A percentile compares a stretch with the other conserved stretches of the same genome.
Evolutionary conservation across 2,888 invertebrate species (phyloP).

Genomic region (Drosophila borealis): DNA sequence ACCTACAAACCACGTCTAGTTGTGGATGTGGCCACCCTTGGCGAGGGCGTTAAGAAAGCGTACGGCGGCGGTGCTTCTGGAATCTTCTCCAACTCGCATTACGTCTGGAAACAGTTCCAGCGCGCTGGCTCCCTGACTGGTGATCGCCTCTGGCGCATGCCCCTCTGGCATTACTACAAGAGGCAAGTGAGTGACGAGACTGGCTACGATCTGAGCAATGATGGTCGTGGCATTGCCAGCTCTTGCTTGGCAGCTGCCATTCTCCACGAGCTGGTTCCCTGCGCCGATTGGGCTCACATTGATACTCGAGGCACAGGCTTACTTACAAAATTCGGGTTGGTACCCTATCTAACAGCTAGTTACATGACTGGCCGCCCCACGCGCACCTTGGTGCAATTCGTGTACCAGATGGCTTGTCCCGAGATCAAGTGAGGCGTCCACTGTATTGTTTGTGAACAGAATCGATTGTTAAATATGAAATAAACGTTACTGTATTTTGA

Average conservation of each 20-base stretch:
- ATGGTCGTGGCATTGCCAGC: conserved; percentile 86
- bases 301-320: conserved; percentile 91
- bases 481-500: background rate
- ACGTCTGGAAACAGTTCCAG: conserved; percentile 86
- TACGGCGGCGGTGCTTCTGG: conserved; percentile 87
- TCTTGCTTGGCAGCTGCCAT: conserved; percentile 90
- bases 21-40: conserved; percentile 87
- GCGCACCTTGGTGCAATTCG: conserved; percentile 86
- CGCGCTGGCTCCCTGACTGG: conserved; percentile 87
- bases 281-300: conserved; percentile 89
- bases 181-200: conserved; percentile 78
- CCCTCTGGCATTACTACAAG: conserved; percentile 85
- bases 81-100: conserved; percentile 86
- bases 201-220: conserved; percentile 86
- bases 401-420: conserved; percentile 85
- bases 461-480: background rate
- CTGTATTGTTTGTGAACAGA: conserved; percentile 1
- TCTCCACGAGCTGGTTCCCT: conserved; percentile 88
- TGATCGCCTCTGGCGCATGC: conserved; percentile 88
- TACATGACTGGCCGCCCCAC: conserved; percentile 88
- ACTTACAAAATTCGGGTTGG: conserved; percentile 86
- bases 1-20: conserved; percentile 86
- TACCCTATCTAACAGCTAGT: conserved; percentile 87
- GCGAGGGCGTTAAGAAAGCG: conserved; percentile 86
- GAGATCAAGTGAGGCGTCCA: conserved; percentile 60